Percentiles rank a stretch among this genome's conserved stretches.
Conservation (phyloP, 2,888 invertebrate species). For the Hipparchia semele region DNA sequence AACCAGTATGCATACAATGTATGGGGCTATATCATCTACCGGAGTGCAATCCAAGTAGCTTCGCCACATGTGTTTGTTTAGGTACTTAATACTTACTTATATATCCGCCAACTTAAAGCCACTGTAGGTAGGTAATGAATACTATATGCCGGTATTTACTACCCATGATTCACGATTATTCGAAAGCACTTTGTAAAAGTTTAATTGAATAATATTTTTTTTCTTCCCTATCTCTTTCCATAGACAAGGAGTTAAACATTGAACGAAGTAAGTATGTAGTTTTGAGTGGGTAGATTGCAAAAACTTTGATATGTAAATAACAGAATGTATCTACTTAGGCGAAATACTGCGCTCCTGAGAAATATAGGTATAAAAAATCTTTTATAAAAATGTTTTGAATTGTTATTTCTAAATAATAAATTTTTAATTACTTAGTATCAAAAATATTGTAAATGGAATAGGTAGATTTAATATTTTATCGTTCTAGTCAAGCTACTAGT, state of each 20-base stretch:
- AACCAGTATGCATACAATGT: neutral
- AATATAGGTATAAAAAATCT: constrained; percentile 5
- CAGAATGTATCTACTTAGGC: neutral
- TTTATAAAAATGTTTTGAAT: constrained; percentile 21
- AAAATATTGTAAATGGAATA: constrained; percentile 4
- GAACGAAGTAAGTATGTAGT: no score
- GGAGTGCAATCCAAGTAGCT: no score
- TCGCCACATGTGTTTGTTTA: no score
- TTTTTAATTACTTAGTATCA: constrained; percentile 6
- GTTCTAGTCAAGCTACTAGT: constrained; percentile 42
- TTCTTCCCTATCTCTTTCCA: no score
- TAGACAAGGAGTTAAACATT: no score
- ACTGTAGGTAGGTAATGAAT: no score
- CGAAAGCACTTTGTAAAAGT: no score
- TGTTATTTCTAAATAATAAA: constrained; percentile 22
- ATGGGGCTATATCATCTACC: neutral
- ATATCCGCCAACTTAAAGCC: no score
- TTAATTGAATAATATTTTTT: no score
- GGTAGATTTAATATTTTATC: constrained; percentile 25
- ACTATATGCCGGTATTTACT: no score
- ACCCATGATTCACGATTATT: no score
- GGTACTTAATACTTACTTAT: no score
- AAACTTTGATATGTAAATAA: constrained; percentile 8
- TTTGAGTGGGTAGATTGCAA: neutral
- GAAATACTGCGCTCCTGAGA: neutral